Conservation (phyloP, 92 coral and sea anemone species). For the Heliopora coerulea region DNA sequence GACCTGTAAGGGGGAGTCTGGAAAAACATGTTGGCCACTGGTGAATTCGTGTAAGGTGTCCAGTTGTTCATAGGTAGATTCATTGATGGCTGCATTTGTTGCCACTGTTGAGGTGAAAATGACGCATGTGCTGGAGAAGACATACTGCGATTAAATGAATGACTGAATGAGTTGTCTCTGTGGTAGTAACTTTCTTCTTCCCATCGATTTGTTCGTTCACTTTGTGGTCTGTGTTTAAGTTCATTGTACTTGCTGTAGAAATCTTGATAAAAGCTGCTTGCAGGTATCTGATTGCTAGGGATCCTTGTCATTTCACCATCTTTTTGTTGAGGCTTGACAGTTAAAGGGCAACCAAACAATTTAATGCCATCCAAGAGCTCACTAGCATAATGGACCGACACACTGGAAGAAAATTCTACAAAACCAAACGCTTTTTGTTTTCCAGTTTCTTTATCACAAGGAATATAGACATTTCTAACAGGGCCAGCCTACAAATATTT, state of each 20-base stretch:
- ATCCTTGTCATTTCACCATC: constrained; percentile 17
- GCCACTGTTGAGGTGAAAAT: constrained; percentile 35
- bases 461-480: constrained; percentile 73
- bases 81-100: constrained; percentile 38
- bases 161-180: constrained; percentile 13
- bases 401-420: constrained; percentile 72
- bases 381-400: constrained; percentile 73
- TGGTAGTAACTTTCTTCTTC: neutral
- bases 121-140: constrained; percentile 9
- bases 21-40: no score
- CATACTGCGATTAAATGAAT: constrained; percentile 2
- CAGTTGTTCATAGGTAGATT: no score
- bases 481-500: constrained; percentile 77
- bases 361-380: constrained; percentile 73
- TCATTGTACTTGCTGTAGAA: constrained; percentile 19
- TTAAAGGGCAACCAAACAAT: constrained; percentile 66
- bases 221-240: constrained; percentile 35
- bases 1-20: no score
- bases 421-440: constrained; percentile 71
- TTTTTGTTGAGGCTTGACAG: constrained; percentile 51
- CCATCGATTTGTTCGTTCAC: constrained; percentile 25
- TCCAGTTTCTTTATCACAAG: constrained; percentile 88
- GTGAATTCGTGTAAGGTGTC: no score
- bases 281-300: constrained; percentile 24
- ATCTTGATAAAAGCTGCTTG: constrained; percentile 18